Evolutionary conservation across 2,113 vertebrate genomes (phyloP), one percentile per base, ranked within the genome.

Genomic region (Panurus biarmicus): DNA sequence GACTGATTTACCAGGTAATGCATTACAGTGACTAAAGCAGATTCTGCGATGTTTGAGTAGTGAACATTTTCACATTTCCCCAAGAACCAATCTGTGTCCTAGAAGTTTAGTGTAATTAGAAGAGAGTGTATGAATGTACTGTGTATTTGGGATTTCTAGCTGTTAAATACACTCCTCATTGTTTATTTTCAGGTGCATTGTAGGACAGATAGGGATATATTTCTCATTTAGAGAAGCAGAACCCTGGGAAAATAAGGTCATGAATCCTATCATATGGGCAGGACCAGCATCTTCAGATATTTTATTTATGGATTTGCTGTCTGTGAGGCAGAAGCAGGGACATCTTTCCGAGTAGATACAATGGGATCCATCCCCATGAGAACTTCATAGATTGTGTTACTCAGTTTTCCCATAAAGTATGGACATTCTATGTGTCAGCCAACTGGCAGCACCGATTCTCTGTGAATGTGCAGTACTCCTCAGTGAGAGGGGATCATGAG

Each of bases 1-100:
- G 97, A 99, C 98, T 61, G 90, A 93, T 84, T 98, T 98, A 96
- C 99, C 99, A 98, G 99, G 99, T 99, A 98, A 93, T 84, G 29
- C 33, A 6, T 42, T 66, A 25, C 50, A 33, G 31, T 71, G 33
- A 64, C 33, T 23, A 15, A 23, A 85, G 35, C 19, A 58, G 22
- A 9, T 66, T 70, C 40, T 66, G 19, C 62, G 21, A 4, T 24
- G 12, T 60, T 56, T 53, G 53, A 53, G 31, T 61, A 25, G 38
- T 66, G 38, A 85, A 31, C 4, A 2, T 54, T 33, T 75, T 62
- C 35, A 20, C 1, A 2, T 87, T 90, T 81, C 23, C 12, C 22
- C 20, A 61, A 72, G 29, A 92, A 50, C 9, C 44, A 33, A 7
- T 48, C 28, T 42, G 5, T 86, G 40, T 45, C 44, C 16, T 85